Evolutionary conservation across 1,140 invertebrate species (phyloP).

Genomic region (Drosophila triauraria): DNA sequence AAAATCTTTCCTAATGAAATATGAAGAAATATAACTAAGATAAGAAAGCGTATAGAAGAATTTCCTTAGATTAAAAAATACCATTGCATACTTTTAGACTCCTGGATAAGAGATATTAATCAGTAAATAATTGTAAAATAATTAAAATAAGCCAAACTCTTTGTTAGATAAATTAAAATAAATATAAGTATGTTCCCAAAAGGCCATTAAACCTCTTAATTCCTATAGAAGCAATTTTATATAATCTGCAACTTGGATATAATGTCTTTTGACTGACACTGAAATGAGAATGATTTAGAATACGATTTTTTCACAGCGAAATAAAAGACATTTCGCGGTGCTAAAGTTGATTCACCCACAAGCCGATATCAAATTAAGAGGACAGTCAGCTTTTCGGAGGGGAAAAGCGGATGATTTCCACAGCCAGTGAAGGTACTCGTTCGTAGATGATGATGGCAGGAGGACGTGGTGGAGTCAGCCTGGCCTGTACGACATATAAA

Average conservation of each 20-base stretch:
- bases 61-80: no score
- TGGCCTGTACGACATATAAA: constrained; percentile 57
- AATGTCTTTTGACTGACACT: constrained; percentile 5
- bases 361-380: constrained; percentile 45
- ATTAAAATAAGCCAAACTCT: not conserved
- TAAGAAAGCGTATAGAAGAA: no score
- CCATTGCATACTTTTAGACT: no score
- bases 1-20: no score
- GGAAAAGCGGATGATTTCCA: constrained; percentile 27
- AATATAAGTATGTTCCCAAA: not conserved
- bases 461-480: not conserved
- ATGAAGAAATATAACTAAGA: no score
- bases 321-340: constrained; percentile 29
- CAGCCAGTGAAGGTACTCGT: not conserved
- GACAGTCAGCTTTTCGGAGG: constrained; percentile 3
- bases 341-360: constrained; percentile 41
- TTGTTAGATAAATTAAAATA: not conserved
- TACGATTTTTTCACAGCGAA: constrained; percentile 12
- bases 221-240: not conserved
- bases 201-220: not conserved
- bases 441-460: not conserved
- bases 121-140: not conserved
- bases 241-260: constrained; percentile 3
- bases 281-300: constrained; percentile 10
- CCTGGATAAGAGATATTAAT: not conserved